Evolutionary conservation across 2,888 invertebrate genomes (phyloP), one percentile per base, ranked within the genome.

Genomic region (Leptogaster cylindrica): DNA sequence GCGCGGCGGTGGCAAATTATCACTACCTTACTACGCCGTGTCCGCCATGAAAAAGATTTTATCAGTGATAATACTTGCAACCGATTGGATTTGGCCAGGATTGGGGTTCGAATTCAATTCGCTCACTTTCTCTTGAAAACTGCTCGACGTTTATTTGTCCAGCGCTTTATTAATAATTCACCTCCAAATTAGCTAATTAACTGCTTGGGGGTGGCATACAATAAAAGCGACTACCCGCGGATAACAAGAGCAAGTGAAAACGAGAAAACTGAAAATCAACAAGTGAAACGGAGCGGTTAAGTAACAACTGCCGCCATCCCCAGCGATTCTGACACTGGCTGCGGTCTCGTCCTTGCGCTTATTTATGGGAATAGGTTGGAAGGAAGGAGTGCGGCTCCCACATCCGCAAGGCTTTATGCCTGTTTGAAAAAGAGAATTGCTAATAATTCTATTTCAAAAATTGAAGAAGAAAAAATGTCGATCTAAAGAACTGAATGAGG

Each of bases 161-260:
- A 70, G 70, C 68, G 66, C 48, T 18, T 68, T 70, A 72, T 73
- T 73, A 73, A 73, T 73, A 73, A 72, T 73, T 73, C 65, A 73
- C 69, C 71, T 70, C 68, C 68, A 73, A 73, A 73, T 73, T 73
- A 73, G 73, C 73, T 70, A 73, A 73, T 73, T 73, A 73, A 73
- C 72, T 73, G 71, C 71, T 67, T 63, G 52, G 67, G 68, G 68
- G 68, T n/a, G 48, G 31, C 12, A 64, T 10, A 58, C 36, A 52
- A 64, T 46, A 50, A 48, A 50, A 48, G 48, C 20, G 41, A 14
- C 18, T 8, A 1, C 18, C 27, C 41, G 18, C 20, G 7, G 12
- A 48, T 12, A 25, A 48, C 4, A 48, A 25, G 7, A n/a, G 41
- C 44, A 10, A 44, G 27, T n/a, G 23, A 20, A 44, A 48, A 55